Evolutionary conservation across 2,797 vertebrate species (phyloP).

Genomic region (Danio kyathit): DNA sequence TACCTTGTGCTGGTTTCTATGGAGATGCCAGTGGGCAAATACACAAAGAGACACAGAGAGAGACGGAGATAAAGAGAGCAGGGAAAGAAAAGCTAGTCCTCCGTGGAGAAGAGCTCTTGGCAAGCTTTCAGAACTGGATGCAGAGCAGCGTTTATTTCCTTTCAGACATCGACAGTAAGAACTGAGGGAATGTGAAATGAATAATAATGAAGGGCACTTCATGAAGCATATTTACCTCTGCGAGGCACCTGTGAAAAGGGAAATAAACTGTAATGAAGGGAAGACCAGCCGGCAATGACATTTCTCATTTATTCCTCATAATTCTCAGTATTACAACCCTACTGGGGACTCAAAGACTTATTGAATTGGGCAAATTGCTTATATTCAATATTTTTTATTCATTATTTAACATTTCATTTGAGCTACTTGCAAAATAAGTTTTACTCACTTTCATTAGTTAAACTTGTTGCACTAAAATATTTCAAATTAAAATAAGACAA

Average conservation of each 20-base stretch:
- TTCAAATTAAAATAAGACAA: too few relatives aligned
- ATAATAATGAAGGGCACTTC: slow-evolving; percentile 52
- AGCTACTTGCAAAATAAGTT: too few relatives aligned
- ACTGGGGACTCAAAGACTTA: not conserved
- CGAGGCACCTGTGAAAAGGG: slow-evolving; percentile 52
- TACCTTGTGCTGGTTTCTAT: slow-evolving; percentile 63
- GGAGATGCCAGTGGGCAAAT: slow-evolving; percentile 60
- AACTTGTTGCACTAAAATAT: too few relatives aligned
- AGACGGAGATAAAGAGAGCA: slow-evolving; percentile 29
- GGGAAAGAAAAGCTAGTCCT: slow-evolving; percentile 43
- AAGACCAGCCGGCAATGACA: slow-evolving; percentile 27
- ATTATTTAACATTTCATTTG: too few relatives aligned
- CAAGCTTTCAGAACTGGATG: slow-evolving; percentile 52
- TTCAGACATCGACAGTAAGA: slow-evolving; percentile 37
- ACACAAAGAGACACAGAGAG: slow-evolving; percentile 27
- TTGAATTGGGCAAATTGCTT: not conserved
- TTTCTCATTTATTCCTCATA: not conserved
- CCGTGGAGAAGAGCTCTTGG: slow-evolving; percentile 54
- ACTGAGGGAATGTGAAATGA: slow-evolving; percentile 59
- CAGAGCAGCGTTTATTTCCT: slow-evolving; percentile 58
- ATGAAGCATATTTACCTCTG: slow-evolving; percentile 60
- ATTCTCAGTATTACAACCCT: not conserved
- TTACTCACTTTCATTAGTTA: too few relatives aligned
- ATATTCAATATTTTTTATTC: not conserved
- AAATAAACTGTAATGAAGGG: slow-evolving; percentile 68